Conservation (phyloP, 1,140 invertebrate genomes). For the Leptinotarsa lineolata region DNA sequence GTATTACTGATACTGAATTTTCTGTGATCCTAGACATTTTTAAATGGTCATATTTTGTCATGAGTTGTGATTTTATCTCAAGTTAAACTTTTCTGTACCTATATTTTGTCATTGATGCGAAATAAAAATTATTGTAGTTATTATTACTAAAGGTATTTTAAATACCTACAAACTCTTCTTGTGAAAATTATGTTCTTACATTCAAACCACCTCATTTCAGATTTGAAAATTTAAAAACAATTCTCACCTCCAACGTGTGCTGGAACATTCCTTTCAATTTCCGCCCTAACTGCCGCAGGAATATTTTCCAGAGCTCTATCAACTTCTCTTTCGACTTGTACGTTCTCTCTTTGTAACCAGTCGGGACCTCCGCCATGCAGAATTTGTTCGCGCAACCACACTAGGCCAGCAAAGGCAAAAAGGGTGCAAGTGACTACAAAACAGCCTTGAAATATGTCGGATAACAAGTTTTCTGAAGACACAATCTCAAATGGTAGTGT, state of each 20-base stretch:
- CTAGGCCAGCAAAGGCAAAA: conserved; percentile 94
- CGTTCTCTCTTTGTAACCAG: conserved; percentile 46
- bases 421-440: conserved; percentile 96
- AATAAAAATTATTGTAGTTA: too few species aligned
- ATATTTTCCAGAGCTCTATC: conserved; percentile 39
- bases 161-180: too few species aligned
- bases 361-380: conserved; percentile 85
- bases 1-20: too few species aligned
- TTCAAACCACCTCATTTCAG: too few species aligned
- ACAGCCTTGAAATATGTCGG: conserved; percentile 94
- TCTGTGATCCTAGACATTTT: too few species aligned
- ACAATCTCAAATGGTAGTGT: conserved; percentile 90
- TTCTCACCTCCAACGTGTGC: not conserved
- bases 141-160: too few species aligned
- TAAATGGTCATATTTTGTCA: too few species aligned
- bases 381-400: conserved; percentile 98
- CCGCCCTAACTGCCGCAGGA: conserved; percentile 38
- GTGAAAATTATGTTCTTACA: too few species aligned
- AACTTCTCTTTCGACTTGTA: conserved; percentile 32
- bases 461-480: conserved; percentile 89
- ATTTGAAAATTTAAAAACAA: not conserved
- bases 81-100: too few species aligned
- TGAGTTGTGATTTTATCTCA: too few species aligned
- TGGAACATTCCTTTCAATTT: conserved; percentile 28
- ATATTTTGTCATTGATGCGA: too few species aligned